Evolutionary conservation across 2,888 invertebrate species (phyloP), one percentile per base, ranked within the genome.

Genomic region (Diaprepes abbreviatus): DNA sequence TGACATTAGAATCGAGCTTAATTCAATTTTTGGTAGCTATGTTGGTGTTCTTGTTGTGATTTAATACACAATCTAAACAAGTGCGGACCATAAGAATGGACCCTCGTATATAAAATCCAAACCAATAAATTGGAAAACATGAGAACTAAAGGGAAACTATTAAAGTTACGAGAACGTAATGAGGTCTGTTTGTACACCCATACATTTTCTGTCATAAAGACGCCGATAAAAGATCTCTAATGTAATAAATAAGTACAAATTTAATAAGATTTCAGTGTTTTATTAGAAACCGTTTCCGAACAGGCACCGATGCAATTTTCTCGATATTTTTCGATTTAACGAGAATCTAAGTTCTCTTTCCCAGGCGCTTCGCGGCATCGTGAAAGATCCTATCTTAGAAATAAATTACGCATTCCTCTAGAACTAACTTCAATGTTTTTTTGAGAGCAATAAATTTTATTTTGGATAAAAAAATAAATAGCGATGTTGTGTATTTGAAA

Each of bases 201-300:
- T 45, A 2, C 21, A 19, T n/a, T 21, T 45, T n/a, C 45, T 1
- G 5, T 43, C 43, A 21, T 43, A 19, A 21, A 21, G 45, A 21
- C 16, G 45, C 45, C 48, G 48, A 48, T 48, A 48, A 24, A 5
- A 48, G 19, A 43, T 24, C 12, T 48, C 48, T 3, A 28, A 48
- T 48, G 19, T 48, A 48, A 48, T 48, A 45, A 45, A 45, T 21
- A 48, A 48, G 48, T 48, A 14, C 28, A 48, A 48, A 48, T 48
- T 48, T 45, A 45, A 45, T 45, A 45, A 21, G n/a, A 21, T 48
- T 48, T 48, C 28, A 48, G 24, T 28, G 24, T 48, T 48, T 48
- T 28, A 48, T 48, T 28, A 48, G 48, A 48, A 48, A 28, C 2
- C 28, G 48, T 48, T 48, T 24, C 7, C 40, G 40, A 17, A 40